Evolutionary conservation across 2,113 vertebrate species (phyloP), one percentile per base, ranked within the genome.

Genomic region (Archocentrus centrarchus): DNA sequence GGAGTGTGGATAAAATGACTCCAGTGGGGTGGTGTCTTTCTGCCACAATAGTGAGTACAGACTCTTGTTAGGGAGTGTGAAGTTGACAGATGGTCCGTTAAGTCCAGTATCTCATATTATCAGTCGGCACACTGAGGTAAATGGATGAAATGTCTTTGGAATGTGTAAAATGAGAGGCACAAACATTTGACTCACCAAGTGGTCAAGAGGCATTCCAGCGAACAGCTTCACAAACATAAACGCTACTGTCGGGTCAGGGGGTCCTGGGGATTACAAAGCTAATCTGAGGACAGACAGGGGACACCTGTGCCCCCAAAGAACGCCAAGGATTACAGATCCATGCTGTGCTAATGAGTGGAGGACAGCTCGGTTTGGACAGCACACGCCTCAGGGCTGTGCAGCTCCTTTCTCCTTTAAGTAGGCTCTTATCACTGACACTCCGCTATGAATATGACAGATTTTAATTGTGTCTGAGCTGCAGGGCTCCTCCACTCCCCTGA

Each of bases 231-330:
- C 82, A 93, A 94, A 94, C 92, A 92, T 79, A 91, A 89, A 85
- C 84, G 82, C 39, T 85, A 47, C 32, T 32, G 79, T 84, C 35
- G 8, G 64, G 83, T 87, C 30, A 39, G 89, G 88, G 90, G 91
- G 92, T 85, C 85, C 70, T 22, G 80, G 58, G 93, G 95, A 96
- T 96, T 96, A 96, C 88, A 90, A 75, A 87, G 30, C 41, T 97
- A 96, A 96, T 96, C 95, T 94, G 83, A 78, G 91, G 90, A 90
- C 94, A 95, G 93, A 95, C 93, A 41, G 90, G 84, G 93, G 95
- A 95, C 95, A 96, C 94, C 95, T 96, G 95, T 91, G 91, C 91
- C 90, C 92, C 93, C 87, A 79, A 89, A 88, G 87, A 91, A 91
- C 66, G 86, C 82, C 59, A 24, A 64, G 93, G 95, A 96, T 96